Evolutionary conservation across 2,888 invertebrate genomes (phyloP), one percentile per base, ranked within the genome.

Genomic region (Cephus nigrinus): DNA sequence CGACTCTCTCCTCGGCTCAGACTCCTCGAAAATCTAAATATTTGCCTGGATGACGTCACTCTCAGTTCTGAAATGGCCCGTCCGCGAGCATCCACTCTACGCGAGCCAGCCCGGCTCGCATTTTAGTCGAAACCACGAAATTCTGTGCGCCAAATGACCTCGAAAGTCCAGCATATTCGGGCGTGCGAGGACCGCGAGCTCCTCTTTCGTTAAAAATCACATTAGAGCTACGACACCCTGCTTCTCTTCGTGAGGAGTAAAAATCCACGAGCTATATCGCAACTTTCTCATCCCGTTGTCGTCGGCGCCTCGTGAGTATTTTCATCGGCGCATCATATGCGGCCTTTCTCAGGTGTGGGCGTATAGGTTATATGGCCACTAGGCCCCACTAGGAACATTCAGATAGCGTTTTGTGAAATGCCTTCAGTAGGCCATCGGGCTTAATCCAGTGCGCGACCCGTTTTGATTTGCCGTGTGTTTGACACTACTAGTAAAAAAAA

Each of bases 301-400:
- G 78, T 78, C 35, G 72, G 35, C 30, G 55, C 55, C 55, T 55
- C 55, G 80, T 55, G 71, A 78, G 73, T 81, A 81, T 81, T 81
- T 80, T 76, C 77, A 80, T 78, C 79, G 79, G 69, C 76, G 77
- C 75, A 76, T 78, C 76, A 76, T 74, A 55, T 74, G 78, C 36
- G 31, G 32, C 40, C 76, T 76, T 78, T 75, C 68, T 36, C 74
- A 76, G 68, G 80, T 78, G 82, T 83, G 83, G 84, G 82, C 80
- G 82, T 78, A 76, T 78, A 80, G 80, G 79, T 82, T 81, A 80
- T 80, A 80, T 73, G 77, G 78, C 72, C 69, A 73, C 55, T 30
- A 31, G 75, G 36, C 71, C 72, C 5, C 71, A 32, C 33, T 71
- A 71, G 32, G 31, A 71, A 55, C 55, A 23, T 23, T 55, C 15